phyloP scores from a whole-genome alignment of 2,113 vertebrate species.

The Xiphophorus hellerii region DNA sequence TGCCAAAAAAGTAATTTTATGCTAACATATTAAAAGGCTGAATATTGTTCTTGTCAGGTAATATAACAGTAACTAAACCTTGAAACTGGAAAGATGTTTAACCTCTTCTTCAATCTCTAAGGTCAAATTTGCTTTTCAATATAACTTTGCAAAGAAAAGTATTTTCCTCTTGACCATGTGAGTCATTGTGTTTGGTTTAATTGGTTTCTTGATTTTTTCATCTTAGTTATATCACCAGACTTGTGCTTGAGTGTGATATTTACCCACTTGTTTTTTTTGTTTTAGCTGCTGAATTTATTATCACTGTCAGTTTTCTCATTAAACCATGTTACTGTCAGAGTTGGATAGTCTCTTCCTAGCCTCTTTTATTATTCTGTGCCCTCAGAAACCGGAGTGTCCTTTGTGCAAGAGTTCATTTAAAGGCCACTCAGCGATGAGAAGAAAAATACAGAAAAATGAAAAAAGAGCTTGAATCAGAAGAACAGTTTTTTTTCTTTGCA shows the following conservation, averaged over 20 bases:
- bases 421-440: conserved; percentile 58
- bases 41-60: neutral
- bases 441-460: conserved; percentile 32
- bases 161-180: neutral
- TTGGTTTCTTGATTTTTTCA: neutral
- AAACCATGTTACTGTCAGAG: conserved; percentile 18
- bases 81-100: neutral
- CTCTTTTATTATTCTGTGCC: conserved; percentile 42
- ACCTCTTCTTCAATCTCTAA: neutral
- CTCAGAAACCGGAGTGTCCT: conserved; percentile 61
- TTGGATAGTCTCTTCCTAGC: conserved; percentile 15
- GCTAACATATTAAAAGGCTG: too few species aligned
- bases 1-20: too few species aligned
- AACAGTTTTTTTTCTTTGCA: conserved; percentile 13
- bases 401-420: conserved; percentile 64
- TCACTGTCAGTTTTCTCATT: conserved; percentile 21
- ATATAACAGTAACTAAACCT: neutral
- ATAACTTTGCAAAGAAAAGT: neutral
- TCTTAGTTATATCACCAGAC: neutral
- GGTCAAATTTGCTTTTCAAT: neutral
- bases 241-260: neutral
- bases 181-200: neutral
- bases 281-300: neutral
- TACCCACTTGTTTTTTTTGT: neutral
- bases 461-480: conserved; percentile 9